Conservation (phyloP, 1,140 invertebrate genomes). For the Drosophila ficusphila region DNA sequence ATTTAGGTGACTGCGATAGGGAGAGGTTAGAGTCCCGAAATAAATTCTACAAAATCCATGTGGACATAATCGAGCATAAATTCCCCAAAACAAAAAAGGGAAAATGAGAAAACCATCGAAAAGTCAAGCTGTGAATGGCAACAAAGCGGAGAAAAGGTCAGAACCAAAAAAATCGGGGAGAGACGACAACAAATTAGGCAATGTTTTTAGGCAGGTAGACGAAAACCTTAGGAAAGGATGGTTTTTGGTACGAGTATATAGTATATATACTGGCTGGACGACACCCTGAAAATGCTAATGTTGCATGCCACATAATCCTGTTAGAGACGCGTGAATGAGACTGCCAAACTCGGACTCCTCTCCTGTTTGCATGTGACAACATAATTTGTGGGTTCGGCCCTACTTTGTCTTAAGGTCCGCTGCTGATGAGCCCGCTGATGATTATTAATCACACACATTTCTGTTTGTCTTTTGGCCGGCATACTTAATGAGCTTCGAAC, state of each 20-base stretch:
- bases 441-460: constrained; percentile 70
- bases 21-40: constrained; percentile 33
- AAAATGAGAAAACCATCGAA: constrained; percentile 16
- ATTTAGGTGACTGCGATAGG: not conserved
- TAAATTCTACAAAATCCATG: constrained; percentile 52
- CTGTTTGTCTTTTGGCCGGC: constrained; percentile 49
- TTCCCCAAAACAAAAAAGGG: constrained; percentile 55
- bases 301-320: constrained; percentile 79
- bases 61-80: constrained; percentile 77
- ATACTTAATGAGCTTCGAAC: constrained; percentile 76
- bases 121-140: constrained; percentile 45
- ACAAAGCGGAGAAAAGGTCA: constrained; percentile 53
- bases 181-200: constrained; percentile 65
- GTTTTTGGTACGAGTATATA: constrained; percentile 13
- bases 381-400: constrained; percentile 72
- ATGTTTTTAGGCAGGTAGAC: constrained; percentile 41
- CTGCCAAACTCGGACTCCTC: constrained; percentile 17
- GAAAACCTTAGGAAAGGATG: constrained; percentile 25
- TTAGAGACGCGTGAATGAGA: constrained; percentile 72
- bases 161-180: constrained; percentile 1
- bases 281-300: constrained; percentile 61
- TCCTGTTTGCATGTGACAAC: constrained; percentile 75
- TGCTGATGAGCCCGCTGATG: constrained; percentile 32
- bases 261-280: not conserved
- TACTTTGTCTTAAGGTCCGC: constrained; percentile 43